Evolutionary conservation across 2,888 invertebrate species (phyloP), one percentile per base, ranked within the genome.

Genomic region (Gandaritis pyraliata): DNA sequence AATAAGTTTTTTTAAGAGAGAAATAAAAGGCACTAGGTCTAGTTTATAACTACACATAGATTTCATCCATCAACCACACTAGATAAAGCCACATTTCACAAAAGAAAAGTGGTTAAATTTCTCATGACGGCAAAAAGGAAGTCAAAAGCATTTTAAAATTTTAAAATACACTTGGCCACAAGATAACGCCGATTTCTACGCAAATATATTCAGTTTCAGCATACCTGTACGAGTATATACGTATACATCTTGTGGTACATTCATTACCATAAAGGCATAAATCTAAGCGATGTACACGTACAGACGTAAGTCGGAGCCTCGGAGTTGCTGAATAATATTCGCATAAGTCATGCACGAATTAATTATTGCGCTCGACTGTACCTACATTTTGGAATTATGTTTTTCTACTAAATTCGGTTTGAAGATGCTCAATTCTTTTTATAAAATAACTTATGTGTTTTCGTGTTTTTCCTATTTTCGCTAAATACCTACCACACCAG

Each of bases 291-390:
- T 68, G 75, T 72, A 74, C 74, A 66, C 68, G 74, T 72, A 74
- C 74, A 75, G 72, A 71, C 73, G 71, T 63, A 70, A 68, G 69
- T 72, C 69, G 74, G 69, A 61, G 66, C 33, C 46, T 36, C 15
- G 46, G 52, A 58, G 48, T 55, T 49, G 63, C 61, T 79, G 89
- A 78, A 90, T 90, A 90, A 89, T 88, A 88, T 83, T 84, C 86
- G 72, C 87, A 85, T 90, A 87, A 88, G 88, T 91, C 89, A 88
- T 74, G 66, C 65, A 55, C 58, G 87, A 87, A 90, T 90, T 90
- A 90, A 89, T 90, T 90, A 88, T 85, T 80, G 78, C 73, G 76
- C 70, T 74, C 71, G 72, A 77, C 74, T 81, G 58, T 68, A 64
- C n/a, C n/a, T n/a, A n/a, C 58, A 51, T 61, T 58, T 61, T 7